Base-by-base conservation (phyloP, 2,888 invertebrate genomes). In the Himalopsyche japonica region DNA sequence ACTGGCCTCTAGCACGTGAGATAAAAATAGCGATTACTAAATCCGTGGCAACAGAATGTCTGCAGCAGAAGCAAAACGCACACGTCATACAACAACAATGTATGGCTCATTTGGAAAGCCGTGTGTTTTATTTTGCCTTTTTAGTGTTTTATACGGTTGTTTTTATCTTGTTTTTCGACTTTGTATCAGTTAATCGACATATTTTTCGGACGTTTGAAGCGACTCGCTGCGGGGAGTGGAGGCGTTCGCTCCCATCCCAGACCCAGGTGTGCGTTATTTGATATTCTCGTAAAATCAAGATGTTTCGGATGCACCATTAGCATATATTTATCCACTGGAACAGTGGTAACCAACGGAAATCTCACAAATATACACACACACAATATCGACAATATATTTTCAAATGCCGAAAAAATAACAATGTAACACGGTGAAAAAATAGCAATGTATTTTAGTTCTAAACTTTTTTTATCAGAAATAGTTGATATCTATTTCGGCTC, bases 261-360 rank as follows among this genome's bases (percentile, higher is more conserved):
- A 15, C 15, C 43, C 43, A 43, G 43, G 83, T 83, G 83, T 83
- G 76, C 76, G 83, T 83, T 64, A 80, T 79, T 57, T 80, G 83
- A 83, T 76, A 49, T 83, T 64, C 30, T 27, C 47, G 37, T 64
- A 83, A 80, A 83, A 80, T 83, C 83, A 83, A 83, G 83, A 83
- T 79, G 83, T 83, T 83, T 79, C 24, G 70, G 64, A 48, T 43
- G 37, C 57, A 76, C 64, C 79, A 83, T 83, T 83, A 83, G 80
- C 83, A 57, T 79, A 57, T 57, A 57, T 57, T 57, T 24, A 57
- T 24, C 57, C 57, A 57, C 57, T 20, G 20, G 76, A 76, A 30
- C 32, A 37, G 37, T 76, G 37, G 37, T 76, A 27, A 30, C n/a
- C 76, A 37, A 20, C n/a, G 76, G 10, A 76, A 34, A 30, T 10